These are phyloP conservation scores for Coregonus suidteri DNA, from an alignment of 2,797 vertebrate species.

Conservation along the genomic window DNA sequence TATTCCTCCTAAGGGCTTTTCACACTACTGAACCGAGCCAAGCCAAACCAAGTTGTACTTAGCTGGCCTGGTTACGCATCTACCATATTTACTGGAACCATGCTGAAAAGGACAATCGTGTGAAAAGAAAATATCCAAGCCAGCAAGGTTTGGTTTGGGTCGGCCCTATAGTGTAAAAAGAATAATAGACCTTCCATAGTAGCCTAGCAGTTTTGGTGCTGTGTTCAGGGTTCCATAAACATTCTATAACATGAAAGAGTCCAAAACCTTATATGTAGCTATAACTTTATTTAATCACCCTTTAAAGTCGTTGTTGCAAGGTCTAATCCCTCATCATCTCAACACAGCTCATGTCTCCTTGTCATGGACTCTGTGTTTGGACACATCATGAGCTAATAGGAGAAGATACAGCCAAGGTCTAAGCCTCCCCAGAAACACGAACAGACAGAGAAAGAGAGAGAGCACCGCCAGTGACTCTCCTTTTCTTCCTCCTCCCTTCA, in stretches of 20 bases:
- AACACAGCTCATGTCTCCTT: too few species aligned
- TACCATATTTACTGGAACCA: neutral
- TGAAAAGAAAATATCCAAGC: neutral
- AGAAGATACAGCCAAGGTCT: neutral
- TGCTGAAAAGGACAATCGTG: neutral
- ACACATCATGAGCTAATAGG: too few species aligned
- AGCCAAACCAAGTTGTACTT: neutral
- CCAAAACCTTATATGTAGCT: neutral
- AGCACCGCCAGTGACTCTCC: conserved; percentile 56
- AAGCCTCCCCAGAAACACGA: conserved; percentile 6
- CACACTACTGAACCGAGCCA: neutral
- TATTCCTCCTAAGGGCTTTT: neutral
- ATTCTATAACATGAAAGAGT: neutral
- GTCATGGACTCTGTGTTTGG: too few species aligned
- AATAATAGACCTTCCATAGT: too few species aligned
- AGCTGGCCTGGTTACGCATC: neutral
- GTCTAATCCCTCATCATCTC: too few species aligned
- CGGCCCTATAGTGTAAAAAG: too few species aligned
- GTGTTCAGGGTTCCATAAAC: neutral
- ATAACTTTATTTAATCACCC: too few species aligned
- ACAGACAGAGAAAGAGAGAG: conserved; percentile 24
- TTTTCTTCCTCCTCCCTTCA: neutral
- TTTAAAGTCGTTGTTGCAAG: too few species aligned
- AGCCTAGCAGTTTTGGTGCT: neutral
- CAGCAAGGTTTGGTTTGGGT: neutral